phyloP scores from a whole-genome alignment of 2,888 invertebrate genomes.

The Tetranychus truncatus region DNA sequence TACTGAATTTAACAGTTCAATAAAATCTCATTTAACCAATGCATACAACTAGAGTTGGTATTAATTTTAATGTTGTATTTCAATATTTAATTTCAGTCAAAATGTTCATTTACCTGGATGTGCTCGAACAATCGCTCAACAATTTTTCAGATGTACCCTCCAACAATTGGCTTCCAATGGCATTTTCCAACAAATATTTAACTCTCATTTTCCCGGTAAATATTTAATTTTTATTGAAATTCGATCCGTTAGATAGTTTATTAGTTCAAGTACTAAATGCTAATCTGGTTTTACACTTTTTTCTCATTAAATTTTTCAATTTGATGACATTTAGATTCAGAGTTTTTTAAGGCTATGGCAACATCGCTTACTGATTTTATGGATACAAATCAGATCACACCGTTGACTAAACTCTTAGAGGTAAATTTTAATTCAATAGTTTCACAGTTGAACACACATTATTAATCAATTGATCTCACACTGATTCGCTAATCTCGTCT shows the following conservation, averaged over 20 bases:
- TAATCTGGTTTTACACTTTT: not conserved
- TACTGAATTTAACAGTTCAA: too few species aligned
- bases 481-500: not conserved
- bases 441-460: constrained; percentile 14
- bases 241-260: not conserved
- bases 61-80: constrained; percentile 14
- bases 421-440: constrained; percentile 33
- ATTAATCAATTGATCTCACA: not conserved
- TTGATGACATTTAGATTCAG: constrained; percentile 37
- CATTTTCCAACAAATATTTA: constrained; percentile 84
- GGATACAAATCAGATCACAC: constrained; percentile 82
- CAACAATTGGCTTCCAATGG: constrained; percentile 94
- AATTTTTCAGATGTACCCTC: constrained; percentile 83
- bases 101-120: constrained; percentile 79
- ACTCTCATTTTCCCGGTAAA: constrained; percentile 64
- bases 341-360: constrained; percentile 83
- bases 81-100: constrained; percentile 23
- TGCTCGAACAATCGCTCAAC: constrained; percentile 83
- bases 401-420: constrained; percentile 73
- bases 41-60: not conserved
- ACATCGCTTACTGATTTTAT: constrained; percentile 84
- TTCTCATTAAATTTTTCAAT: not conserved
- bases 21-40: too few species aligned
- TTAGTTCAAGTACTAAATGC: not conserved
- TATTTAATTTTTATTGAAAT: not conserved